Evolutionary conservation across 2,888 invertebrate genomes (phyloP).

Genomic region (Folsomia candida): DNA sequence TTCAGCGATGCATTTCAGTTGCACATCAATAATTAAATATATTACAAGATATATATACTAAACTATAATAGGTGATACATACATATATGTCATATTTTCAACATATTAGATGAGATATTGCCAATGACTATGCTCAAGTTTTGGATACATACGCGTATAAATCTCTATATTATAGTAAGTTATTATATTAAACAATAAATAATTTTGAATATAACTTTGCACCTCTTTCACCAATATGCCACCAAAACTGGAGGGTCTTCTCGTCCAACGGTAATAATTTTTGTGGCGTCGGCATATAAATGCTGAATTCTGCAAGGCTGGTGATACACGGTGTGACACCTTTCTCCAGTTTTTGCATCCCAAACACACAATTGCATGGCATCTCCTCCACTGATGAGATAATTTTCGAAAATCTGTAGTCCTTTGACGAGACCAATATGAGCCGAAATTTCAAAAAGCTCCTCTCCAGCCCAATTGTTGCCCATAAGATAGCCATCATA

Average conservation of each 20-base stretch:
- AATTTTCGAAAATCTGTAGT: slow-evolving; percentile 12
- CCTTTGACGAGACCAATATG: slow-evolving; percentile 26
- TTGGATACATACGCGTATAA: neutral
- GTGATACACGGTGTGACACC: slow-evolving; percentile 22
- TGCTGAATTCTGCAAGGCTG: slow-evolving; percentile 29
- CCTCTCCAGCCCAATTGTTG: slow-evolving; percentile 24
- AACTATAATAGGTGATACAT: too few relatives aligned
- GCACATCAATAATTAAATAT: too few relatives aligned
- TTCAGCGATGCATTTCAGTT: too few relatives aligned
- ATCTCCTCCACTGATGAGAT: slow-evolving; percentile 27
- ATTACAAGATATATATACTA: too few relatives aligned
- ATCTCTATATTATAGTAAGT: neutral
- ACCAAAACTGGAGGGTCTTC: slow-evolving; percentile 29
- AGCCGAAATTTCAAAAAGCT: slow-evolving; percentile 16
- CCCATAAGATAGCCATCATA: slow-evolving; percentile 25
- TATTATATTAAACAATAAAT: too few relatives aligned
- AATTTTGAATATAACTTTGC: neutral
- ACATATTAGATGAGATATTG: too few relatives aligned
- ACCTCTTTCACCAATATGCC: slow-evolving; percentile 25
- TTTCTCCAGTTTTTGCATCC: slow-evolving; percentile 23
- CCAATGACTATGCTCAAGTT: slow-evolving; percentile 18
- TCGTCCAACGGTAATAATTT: slow-evolving; percentile 29
- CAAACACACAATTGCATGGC: slow-evolving; percentile 27
- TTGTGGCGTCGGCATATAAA: slow-evolving; percentile 27
- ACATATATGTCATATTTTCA: too few relatives aligned